These are phyloP conservation scores for Cervus canadensis DNA, from an alignment of 2,113 vertebrate genomes.

Conservation along the genomic window DNA sequence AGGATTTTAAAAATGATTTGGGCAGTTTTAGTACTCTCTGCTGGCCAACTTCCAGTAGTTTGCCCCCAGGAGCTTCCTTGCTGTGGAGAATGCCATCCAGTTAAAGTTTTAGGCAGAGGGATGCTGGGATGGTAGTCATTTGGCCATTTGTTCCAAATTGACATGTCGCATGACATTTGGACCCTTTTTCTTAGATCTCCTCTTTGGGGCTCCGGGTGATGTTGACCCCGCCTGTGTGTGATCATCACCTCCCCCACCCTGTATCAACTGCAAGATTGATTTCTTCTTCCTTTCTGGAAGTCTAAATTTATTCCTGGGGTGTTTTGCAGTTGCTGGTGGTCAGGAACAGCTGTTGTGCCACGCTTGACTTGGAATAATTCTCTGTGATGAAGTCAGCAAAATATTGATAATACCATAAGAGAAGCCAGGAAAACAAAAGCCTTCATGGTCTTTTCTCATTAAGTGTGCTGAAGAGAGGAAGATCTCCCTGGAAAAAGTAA, in stretches of 20 bases:
- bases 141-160: neutral
- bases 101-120: neutral
- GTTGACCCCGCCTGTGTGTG: neutral
- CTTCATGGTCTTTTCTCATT: neutral
- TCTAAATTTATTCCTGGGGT: conserved; percentile 63
- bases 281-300: conserved; percentile 45
- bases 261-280: conserved; percentile 2
- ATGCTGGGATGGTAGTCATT: neutral
- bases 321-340: conserved; percentile 50
- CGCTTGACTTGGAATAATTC: neutral
- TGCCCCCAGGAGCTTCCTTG: neutral
- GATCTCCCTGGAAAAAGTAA: too few species aligned
- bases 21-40: neutral
- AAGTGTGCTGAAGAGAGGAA: neutral
- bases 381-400: conserved; percentile 24
- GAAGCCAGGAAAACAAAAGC: neutral
- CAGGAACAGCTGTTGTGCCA: conserved; percentile 54
- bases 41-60: neutral
- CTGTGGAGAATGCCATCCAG: neutral
- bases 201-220: neutral
- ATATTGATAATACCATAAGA: neutral
- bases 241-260: neutral
- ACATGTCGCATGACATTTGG: neutral
- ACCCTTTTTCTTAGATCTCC: neutral
- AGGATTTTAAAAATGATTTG: neutral